These are phyloP conservation scores for Diadegma fenestrale DNA, from an alignment of 2,888 invertebrate genomes.

Conservation along the genomic window DNA sequence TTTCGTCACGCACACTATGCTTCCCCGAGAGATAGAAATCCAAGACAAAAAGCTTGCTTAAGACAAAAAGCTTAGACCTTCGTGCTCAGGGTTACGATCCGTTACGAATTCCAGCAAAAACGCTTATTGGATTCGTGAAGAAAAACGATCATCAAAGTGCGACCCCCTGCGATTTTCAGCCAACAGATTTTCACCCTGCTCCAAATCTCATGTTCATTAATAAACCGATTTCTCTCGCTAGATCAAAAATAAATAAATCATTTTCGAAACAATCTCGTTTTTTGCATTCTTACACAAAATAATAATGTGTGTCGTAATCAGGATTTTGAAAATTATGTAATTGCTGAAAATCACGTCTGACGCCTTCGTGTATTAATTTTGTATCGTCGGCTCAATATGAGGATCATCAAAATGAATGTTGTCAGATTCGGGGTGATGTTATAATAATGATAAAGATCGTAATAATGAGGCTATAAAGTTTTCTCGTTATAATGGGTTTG, in stretches of 20 bases:
- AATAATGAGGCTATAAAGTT: slow-evolving; percentile 13
- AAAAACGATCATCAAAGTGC: slow-evolving; percentile 15
- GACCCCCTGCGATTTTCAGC: background rate
- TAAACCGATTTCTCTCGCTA: background rate
- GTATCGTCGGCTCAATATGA: background rate
- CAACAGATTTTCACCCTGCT: slow-evolving; percentile 11
- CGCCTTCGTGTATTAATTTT: background rate
- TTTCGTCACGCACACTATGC: slow-evolving; percentile 27
- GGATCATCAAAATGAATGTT: background rate
- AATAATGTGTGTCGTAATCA: too few species aligned
- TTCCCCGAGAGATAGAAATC: background rate
- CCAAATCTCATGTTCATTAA: slow-evolving; percentile 1
- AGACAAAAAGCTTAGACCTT: slow-evolving; percentile 6
- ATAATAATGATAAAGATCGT: slow-evolving; percentile 7
- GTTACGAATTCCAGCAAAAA: slow-evolving; percentile 8
- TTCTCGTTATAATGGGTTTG: slow-evolving; percentile 47
- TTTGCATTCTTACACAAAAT: too few species aligned
- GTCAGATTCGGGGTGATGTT: background rate
- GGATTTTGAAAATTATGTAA: too few species aligned
- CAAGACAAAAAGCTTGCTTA: slow-evolving; percentile 26
- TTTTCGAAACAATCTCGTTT: background rate
- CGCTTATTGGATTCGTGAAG: slow-evolving; percentile 13
- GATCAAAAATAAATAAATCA: background rate
- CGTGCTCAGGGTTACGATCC: slow-evolving; percentile 10
- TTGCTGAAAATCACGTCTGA: background rate